These are phyloP conservation scores for Clanis bilineata DNA, from an alignment of 2,888 invertebrate genomes.

Conservation along the genomic window DNA sequence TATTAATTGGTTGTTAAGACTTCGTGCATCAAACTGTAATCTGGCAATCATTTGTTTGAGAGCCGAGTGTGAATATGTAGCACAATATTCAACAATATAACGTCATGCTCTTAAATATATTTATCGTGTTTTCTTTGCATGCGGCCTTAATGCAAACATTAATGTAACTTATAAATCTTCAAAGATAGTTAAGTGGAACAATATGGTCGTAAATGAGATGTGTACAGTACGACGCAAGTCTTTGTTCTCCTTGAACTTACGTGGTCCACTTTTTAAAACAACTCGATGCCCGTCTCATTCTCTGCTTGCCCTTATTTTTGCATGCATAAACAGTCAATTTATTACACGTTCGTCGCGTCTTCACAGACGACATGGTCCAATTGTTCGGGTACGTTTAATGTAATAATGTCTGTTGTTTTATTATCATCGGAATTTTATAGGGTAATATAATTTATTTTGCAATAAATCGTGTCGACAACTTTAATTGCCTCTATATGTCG, in stretches of 20 bases:
- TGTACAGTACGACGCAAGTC: not conserved
- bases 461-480: not conserved
- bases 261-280: constrained; percentile 14
- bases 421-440: constrained; percentile 29
- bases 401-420: constrained; percentile 36
- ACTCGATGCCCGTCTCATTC: constrained; percentile 9
- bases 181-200: constrained; percentile 46
- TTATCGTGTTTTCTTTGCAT: constrained; percentile 7
- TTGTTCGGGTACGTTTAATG: constrained; percentile 39
- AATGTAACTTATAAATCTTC: constrained; percentile 36
- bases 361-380: constrained; percentile 44
- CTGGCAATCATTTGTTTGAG: not conserved
- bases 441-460: not conserved
- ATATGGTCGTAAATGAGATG: constrained; percentile 36
- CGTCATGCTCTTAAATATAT: not conserved
- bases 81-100: not conserved
- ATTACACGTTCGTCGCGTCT: constrained; percentile 47
- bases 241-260: constrained; percentile 19
- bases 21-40: not conserved
- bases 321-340: constrained; percentile 41
- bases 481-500: not conserved
- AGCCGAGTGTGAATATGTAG: not conserved
- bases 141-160: constrained; percentile 28
- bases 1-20: not conserved
- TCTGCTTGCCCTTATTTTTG: constrained; percentile 27